These are phyloP conservation scores for Timandra comae DNA, from an alignment of 2,888 invertebrate genomes.

Conservation along the genomic window DNA sequence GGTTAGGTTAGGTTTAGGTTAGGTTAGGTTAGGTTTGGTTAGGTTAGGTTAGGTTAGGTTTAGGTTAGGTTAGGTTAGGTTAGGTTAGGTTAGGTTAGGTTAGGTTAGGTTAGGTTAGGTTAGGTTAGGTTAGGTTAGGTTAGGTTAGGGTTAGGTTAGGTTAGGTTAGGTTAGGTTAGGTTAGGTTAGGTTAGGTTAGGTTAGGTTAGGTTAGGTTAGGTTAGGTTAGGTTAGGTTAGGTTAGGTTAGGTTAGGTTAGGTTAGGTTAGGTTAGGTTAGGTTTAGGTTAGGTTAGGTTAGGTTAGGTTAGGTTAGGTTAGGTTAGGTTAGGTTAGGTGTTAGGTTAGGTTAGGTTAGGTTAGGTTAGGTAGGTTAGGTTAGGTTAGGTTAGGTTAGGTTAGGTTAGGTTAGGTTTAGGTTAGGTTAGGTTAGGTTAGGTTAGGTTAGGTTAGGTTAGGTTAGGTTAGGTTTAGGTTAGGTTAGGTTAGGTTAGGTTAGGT, in stretches of 20 bases:
- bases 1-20: slow-evolving; percentile 17
- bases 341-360: slow-evolving; percentile 7
- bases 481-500: slow-evolving; percentile 3
- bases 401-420: not conserved
- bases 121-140: slow-evolving; percentile 15
- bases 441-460: slow-evolving; percentile 2
- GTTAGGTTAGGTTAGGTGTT: slow-evolving; percentile 7
- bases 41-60: slow-evolving; percentile 13
- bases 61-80: slow-evolving; percentile 15
- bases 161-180: slow-evolving; percentile 14
- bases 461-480: not conserved
- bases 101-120: slow-evolving; percentile 13
- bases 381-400: slow-evolving; percentile 3
- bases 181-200: slow-evolving; percentile 10
- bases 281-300: slow-evolving; percentile 8
- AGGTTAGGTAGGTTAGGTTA: slow-evolving; percentile 3
- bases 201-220: slow-evolving; percentile 11
- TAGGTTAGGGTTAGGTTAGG: slow-evolving; percentile 16
- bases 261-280: slow-evolving; percentile 6
- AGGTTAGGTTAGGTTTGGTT: slow-evolving; percentile 18
- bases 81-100: slow-evolving; percentile 14
- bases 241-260: slow-evolving; percentile 8
- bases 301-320: slow-evolving; percentile 8
- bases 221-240: slow-evolving; percentile 10
- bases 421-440: not conserved